These are phyloP conservation scores for Parazoanthus swiftii DNA, from an alignment of 92 coral and sea anemone species.

Conservation along the genomic window DNA sequence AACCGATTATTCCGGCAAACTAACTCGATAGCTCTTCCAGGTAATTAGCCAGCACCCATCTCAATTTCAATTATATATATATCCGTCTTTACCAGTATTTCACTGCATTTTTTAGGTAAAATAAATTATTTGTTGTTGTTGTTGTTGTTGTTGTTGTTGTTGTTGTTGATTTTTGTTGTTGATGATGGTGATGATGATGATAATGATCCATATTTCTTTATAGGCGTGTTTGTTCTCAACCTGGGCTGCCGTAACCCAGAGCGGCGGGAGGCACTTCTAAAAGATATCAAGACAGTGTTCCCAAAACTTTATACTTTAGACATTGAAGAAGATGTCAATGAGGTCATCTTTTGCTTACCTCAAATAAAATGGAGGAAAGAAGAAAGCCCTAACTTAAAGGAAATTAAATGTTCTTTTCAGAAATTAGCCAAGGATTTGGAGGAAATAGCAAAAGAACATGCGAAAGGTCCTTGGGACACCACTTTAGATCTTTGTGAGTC, in stretches of 20 bases:
- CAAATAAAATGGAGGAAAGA: conserved; percentile 22
- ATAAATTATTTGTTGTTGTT: too few species aligned
- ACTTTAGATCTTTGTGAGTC: conserved; percentile 62
- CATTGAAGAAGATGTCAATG: conserved; percentile 74
- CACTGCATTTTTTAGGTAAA: too few species aligned
- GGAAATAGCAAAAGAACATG: conserved; percentile 49
- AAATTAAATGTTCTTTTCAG: conserved; percentile 18
- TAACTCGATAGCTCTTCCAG: too few species aligned
- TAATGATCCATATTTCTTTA: background rate
- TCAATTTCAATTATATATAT: too few species aligned
- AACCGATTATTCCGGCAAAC: too few species aligned
- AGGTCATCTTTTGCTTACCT: conserved; percentile 68
- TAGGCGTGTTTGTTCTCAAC: conserved; percentile 86
- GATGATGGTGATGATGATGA: too few species aligned
- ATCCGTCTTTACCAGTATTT: too few species aligned
- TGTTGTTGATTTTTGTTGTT: too few species aligned
- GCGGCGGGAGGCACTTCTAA: conserved; percentile 49
- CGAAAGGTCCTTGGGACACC: conserved; percentile 59
- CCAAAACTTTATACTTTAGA: conserved; percentile 64
- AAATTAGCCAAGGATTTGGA: conserved; percentile 56
- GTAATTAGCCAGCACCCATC: too few species aligned
- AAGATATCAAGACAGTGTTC: conserved; percentile 60
- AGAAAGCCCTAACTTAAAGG: background rate
- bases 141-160: too few species aligned
- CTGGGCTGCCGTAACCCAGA: conserved; percentile 72